Evolutionary conservation across 2,113 vertebrate species (phyloP).

Genomic region (Machaerirhynchus nigripectus): DNA sequence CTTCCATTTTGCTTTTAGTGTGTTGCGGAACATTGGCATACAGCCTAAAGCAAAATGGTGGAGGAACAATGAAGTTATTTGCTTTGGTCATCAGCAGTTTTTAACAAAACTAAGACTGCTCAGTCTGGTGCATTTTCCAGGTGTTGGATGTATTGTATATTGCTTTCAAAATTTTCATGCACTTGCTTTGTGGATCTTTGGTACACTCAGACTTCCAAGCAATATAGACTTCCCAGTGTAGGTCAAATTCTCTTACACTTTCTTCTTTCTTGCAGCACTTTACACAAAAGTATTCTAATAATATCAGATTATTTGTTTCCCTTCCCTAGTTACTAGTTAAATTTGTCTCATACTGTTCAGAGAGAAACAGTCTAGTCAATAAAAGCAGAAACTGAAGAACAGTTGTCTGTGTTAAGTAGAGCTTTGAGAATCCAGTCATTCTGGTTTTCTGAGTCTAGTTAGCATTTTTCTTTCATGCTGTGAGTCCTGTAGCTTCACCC

Average conservation of each 20-base stretch:
- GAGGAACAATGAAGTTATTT: not conserved
- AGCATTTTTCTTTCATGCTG: not conserved
- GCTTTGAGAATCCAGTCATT: not conserved
- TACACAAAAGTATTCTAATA: not conserved
- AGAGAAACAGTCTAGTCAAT: not conserved
- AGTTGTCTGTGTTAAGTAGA: not conserved
- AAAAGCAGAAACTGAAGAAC: not conserved
- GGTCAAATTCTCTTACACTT: not conserved
- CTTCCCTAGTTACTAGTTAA: not conserved
- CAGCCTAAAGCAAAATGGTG: not conserved
- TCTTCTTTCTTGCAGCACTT: not conserved
- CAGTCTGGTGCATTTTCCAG: not conserved
- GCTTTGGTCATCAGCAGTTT: not conserved
- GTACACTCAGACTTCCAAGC: not conserved
- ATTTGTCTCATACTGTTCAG: not conserved
- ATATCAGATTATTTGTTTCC: not conserved
- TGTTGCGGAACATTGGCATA: not conserved
- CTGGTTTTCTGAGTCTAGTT: constrained; percentile 14
- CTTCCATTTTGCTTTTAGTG: not conserved
- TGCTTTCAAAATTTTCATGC: not conserved
- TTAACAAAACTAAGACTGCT: not conserved
- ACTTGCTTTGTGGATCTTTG: not conserved
- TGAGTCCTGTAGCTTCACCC: not conserved
- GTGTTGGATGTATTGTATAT: not conserved
- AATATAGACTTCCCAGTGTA: not conserved